Base-by-base conservation (phyloP, 2,888 invertebrate species). In the Chloroclystis v-ata region DNA sequence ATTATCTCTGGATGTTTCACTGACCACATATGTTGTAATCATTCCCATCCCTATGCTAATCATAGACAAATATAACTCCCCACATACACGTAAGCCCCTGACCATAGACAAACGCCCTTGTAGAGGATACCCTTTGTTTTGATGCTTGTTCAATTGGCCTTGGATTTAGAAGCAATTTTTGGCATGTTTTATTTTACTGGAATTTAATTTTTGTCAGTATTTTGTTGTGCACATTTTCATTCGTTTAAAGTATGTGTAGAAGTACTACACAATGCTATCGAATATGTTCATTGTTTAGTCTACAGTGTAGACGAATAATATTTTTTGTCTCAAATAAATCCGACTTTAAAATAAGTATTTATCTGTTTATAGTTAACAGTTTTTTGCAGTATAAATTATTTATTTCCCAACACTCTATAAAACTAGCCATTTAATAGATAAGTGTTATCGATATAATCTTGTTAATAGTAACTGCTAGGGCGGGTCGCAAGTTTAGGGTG, bases 91-190 rank as follows among this genome's bases (percentile, higher is more conserved):
- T n/a, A n/a, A 20, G 6, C 20, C 29, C 28, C 29, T 39, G 28
- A 11, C 20, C 37, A 37, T 33, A 42, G 33, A 42, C 42, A 33
- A 12, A 13, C 49, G 25, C 45, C 45, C 49, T 41, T 26, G 35
- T 37, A 8, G 12, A 32, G n/a, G n/a, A 50, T 51, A 49, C 55
- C 65, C 65, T 61, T 53, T 62, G 40, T 61, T 63, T 63, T 49
- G 44, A 41, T 33, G 42, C 41, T 26, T 55, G 60, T 60, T 60
- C 57, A 56, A 59, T 59, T 54, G 60, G 55, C 55, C 57, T 32
- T 26, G 26, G 26, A 8, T 8, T 26, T 12, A n/a, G n/a, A 8
- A 26, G 26, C 26, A 26, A 26, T 26, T 9, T 26, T 26, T 8
- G 3, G 7, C 5, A 20, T 20, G 20, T 20, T 5, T 4, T 4